These are phyloP conservation scores for Balanococcus diminutus DNA, from an alignment of 2,888 invertebrate species.

Conservation along the genomic window DNA sequence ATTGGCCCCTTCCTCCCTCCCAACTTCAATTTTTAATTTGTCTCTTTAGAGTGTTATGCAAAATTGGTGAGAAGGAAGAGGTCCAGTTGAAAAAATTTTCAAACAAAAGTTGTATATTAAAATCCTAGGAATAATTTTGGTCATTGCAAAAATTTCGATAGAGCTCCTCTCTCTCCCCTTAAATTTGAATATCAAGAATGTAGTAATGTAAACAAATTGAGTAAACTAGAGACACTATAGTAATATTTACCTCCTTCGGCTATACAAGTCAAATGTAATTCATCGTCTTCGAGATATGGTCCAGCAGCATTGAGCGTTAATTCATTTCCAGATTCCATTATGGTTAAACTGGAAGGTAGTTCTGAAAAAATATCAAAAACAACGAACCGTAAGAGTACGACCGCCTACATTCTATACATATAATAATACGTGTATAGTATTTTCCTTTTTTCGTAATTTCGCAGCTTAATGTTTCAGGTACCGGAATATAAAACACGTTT, in stretches of 20 bases:
- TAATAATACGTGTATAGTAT: not conserved
- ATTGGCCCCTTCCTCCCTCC: no score
- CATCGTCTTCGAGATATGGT: constrained; percentile 85
- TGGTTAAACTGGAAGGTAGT: constrained; percentile 47
- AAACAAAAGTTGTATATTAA: no score
- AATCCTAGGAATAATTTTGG: no score
- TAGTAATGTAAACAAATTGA: no score
- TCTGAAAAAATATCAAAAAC: constrained; percentile 5
- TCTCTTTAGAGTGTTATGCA: no score
- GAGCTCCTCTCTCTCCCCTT: no score
- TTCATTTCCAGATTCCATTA: constrained; percentile 60
- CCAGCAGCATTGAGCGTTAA: constrained; percentile 73
- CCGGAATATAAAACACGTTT: constrained; percentile 11
- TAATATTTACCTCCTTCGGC: constrained; percentile 77
- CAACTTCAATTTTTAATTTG: no score
- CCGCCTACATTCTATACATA: not conserved
- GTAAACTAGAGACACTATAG: constrained; percentile 10
- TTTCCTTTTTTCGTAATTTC: constrained; percentile 1
- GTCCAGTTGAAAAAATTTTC: no score
- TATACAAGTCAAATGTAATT: constrained; percentile 82
- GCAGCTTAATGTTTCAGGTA: not conserved
- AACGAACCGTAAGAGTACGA: not conserved
- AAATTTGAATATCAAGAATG: no score
- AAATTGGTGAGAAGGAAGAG: no score
- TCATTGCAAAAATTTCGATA: no score